A percentile compares a stretch with the other conserved stretches of the same genome.
These are phyloP conservation scores for Megaustenia siamemsis DNA, from an alignment of 2,888 invertebrate genomes.

Conservation along the genomic window DNA sequence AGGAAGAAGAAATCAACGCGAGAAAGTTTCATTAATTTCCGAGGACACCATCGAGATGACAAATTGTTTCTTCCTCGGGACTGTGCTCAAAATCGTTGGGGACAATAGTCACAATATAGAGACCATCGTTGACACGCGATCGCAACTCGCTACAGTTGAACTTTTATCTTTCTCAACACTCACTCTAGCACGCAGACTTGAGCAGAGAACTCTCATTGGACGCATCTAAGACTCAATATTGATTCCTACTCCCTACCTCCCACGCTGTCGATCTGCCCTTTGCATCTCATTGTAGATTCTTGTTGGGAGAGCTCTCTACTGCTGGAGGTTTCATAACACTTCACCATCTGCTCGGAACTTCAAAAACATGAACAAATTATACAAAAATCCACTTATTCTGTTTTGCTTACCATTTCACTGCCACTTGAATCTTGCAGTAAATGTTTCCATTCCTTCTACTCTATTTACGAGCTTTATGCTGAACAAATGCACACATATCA, in stretches of 20 bases:
- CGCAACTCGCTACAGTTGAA: neutral
- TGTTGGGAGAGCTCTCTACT: neutral
- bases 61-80: too few species aligned
- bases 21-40: too few species aligned
- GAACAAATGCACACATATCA: too few species aligned
- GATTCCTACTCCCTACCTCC: neutral
- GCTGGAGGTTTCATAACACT: neutral
- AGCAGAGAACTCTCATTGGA: neutral
- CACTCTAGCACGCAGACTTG: neutral
- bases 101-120: neutral
- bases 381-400: neutral
- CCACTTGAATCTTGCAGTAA: too few species aligned
- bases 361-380: neutral
- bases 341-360: neutral
- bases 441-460: too few species aligned
- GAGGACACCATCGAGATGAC: too few species aligned
- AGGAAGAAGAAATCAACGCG: too few species aligned
- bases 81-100: neutral
- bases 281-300: neutral
- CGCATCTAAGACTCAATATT: constrained; percentile 6
- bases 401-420: too few species aligned
- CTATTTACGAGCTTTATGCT: too few species aligned
- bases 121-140: neutral
- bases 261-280: neutral
- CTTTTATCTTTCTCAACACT: neutral